A percentile compares a stretch with the other conserved stretches of the same genome.
Conservation (phyloP, 2,113 vertebrate genomes). For the Tauraco erythrolophus region DNA sequence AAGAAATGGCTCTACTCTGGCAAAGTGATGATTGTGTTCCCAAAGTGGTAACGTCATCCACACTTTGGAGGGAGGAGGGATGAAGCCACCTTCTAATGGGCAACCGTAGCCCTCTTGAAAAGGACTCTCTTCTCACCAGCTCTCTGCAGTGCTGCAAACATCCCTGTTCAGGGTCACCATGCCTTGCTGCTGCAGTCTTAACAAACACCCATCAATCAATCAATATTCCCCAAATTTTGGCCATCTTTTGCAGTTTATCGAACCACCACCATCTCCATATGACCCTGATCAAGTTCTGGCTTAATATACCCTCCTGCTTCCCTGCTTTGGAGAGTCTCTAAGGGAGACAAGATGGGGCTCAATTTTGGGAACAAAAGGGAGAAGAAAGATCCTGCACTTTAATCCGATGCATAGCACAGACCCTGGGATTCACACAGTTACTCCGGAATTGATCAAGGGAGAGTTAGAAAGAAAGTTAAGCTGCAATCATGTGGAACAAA, state of each 20-base stretch:
- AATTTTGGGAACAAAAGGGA: neutral
- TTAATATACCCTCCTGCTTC: neutral
- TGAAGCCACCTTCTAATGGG: neutral
- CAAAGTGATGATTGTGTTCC: neutral
- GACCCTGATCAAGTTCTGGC: neutral
- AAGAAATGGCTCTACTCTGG: neutral
- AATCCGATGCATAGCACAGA: neutral
- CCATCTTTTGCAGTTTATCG: neutral
- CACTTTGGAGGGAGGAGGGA: neutral
- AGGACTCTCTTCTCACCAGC: neutral
- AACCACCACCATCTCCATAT: too few relatives aligned
- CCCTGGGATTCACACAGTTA: neutral
- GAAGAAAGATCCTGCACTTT: neutral
- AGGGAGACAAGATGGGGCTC: neutral
- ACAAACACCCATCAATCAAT: fast-evolving
- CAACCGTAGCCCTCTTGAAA: neutral
- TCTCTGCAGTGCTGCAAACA: neutral
- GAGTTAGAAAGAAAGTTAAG: neutral
- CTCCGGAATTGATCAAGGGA: neutral
- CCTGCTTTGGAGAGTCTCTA: neutral
- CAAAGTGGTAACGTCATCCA: neutral
- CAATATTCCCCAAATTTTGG: neutral
- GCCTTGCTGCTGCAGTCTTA: neutral
- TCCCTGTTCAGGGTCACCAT: neutral
- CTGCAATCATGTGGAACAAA: neutral